Conservation (phyloP, 2,888 invertebrate genomes). For the Drosophila buzzatii region DNA sequence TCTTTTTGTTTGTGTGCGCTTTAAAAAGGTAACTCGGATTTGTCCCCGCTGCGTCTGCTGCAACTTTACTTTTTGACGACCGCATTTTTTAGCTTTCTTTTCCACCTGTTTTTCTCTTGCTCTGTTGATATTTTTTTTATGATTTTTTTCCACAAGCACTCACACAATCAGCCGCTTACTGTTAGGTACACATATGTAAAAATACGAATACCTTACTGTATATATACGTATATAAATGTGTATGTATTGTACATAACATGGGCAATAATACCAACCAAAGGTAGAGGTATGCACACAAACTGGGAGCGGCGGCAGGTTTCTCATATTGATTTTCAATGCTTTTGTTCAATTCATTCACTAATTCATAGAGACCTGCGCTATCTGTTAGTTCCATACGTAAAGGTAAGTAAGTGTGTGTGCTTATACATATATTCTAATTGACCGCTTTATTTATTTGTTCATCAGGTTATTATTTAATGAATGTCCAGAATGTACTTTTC, state of each 20-base stretch:
- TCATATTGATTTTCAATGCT: slow-evolving; percentile 77
- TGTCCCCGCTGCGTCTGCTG: slow-evolving; percentile 75
- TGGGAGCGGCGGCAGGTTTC: slow-evolving; percentile 80
- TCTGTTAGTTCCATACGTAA: slow-evolving; percentile 28
- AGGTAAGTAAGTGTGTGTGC: slow-evolving; percentile 8
- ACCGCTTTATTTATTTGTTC: slow-evolving; percentile 49
- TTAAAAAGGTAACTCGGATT: slow-evolving; percentile 75
- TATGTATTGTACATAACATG: slow-evolving; percentile 32
- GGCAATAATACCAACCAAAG: slow-evolving; percentile 50
- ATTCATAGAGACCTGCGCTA: slow-evolving; percentile 63
- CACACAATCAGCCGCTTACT: slow-evolving; percentile 31
- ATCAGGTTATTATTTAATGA: neutral
- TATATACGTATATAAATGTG: slow-evolving; percentile 3
- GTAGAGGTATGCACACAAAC: slow-evolving; percentile 66
- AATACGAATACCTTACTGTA: slow-evolving; percentile 19
- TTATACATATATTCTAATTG: slow-evolving; percentile 65
- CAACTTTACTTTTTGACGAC: slow-evolving; percentile 80
- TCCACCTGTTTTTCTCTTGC: slow-evolving; percentile 76
- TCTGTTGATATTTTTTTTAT: slow-evolving; percentile 74
- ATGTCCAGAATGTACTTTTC: neutral
- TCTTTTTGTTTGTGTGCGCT: slow-evolving; percentile 42
- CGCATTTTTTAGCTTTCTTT: slow-evolving; percentile 81
- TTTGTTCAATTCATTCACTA: slow-evolving; percentile 79
- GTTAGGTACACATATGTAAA: slow-evolving; percentile 37
- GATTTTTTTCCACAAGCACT: slow-evolving; percentile 54